A percentile compares a stretch with the other conserved stretches of the same genome.
phyloP scores from a whole-genome alignment of 2,888 invertebrate genomes.

The Asteroscopus sphinx region DNA sequence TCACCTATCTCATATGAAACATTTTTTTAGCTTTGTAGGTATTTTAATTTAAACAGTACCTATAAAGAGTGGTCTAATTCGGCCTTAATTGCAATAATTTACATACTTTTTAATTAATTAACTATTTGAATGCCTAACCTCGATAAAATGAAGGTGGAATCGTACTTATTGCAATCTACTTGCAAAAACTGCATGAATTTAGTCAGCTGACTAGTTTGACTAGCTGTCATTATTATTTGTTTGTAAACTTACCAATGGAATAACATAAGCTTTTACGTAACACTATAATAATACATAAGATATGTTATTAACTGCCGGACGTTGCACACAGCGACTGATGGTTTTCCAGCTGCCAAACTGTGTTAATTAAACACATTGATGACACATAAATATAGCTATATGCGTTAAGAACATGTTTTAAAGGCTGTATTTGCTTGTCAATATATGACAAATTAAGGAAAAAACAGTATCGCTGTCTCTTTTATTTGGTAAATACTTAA shows the following conservation, averaged over 20 bases:
- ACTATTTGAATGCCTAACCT: conserved; percentile 44
- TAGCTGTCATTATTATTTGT: conserved; percentile 13
- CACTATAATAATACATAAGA: conserved; percentile 12
- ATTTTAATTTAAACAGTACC: conserved; percentile 2
- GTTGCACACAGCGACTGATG: conserved; percentile 11
- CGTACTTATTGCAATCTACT: conserved; percentile 7
- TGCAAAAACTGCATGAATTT: conserved; percentile 3
- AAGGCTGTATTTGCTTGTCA: conserved; percentile 10
- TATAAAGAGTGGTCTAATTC: conserved; percentile 2
- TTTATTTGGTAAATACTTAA: conserved; percentile 59
- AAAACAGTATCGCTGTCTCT: conserved; percentile 19
- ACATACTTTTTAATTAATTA: conserved; percentile 40
- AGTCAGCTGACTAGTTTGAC: conserved; percentile 2
- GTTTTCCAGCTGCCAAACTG: conserved; percentile 38
- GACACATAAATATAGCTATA: conserved; percentile 22
- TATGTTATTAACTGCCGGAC: conserved; percentile 24
- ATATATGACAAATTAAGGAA: conserved; percentile 37
- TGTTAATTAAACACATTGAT: conserved; percentile 12
- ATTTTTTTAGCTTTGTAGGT: no score
- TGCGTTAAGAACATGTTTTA: conserved; percentile 9
- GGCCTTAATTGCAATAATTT: conserved; percentile 23
- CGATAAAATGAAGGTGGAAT: conserved; percentile 30
- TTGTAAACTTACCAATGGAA: conserved; percentile 13
- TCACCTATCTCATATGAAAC: no score
- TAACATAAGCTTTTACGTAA: conserved; percentile 27